phyloP scores from a whole-genome alignment of 2,113 vertebrate species.

The Perca fluviatilis region DNA sequence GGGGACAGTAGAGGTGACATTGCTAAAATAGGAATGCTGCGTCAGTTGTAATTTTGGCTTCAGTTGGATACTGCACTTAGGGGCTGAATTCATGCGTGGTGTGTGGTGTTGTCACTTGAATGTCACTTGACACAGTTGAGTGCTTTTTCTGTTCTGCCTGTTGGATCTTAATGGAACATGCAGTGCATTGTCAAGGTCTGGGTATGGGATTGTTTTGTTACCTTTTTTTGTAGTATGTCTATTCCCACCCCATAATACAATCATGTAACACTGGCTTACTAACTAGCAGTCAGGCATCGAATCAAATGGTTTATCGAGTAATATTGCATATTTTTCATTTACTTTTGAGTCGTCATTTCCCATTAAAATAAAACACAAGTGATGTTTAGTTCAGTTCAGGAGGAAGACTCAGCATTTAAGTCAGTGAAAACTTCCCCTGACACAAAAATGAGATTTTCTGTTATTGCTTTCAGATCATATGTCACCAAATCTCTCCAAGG shows the following conservation, averaged over 20 bases:
- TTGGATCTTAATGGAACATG: not conserved
- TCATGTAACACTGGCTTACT: not conserved
- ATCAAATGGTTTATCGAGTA: not conserved
- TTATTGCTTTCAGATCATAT: not conserved
- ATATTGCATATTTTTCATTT: not conserved
- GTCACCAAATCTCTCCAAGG: not conserved
- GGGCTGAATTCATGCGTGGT: not conserved
- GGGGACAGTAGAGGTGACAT: slow-evolving; percentile 15
- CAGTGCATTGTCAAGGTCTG: not conserved
- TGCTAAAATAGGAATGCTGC: slow-evolving; percentile 27
- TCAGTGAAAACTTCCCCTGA: not conserved
- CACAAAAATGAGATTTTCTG: not conserved
- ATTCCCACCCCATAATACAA: not conserved
- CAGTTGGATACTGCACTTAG: slow-evolving; percentile 12
- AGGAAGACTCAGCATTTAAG: not conserved
- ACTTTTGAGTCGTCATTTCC: not conserved
- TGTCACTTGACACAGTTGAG: not conserved
- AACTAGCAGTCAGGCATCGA: not conserved
- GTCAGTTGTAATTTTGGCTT: slow-evolving; percentile 31
- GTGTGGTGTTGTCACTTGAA: slow-evolving; percentile 1
- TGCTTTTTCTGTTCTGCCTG: slow-evolving; percentile 12
- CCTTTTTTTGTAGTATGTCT: not conserved
- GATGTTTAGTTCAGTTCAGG: no score
- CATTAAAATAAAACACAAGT: not conserved
- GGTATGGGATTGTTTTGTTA: not conserved